Base-by-base conservation (phyloP, 1,140 invertebrate species). In the Aethina tumida region DNA sequence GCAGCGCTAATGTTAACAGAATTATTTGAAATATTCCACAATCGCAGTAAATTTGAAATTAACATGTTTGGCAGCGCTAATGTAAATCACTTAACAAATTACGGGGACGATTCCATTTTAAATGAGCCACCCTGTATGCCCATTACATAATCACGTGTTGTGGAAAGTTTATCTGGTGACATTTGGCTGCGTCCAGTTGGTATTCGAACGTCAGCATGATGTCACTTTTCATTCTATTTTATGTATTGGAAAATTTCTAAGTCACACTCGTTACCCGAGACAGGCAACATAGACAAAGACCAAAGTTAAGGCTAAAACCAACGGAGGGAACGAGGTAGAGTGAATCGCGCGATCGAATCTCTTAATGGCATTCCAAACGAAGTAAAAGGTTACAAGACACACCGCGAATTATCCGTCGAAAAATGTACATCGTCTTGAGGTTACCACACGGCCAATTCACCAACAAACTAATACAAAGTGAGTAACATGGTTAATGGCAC, bases 241-340 rank as follows among this genome's bases (percentile, higher is more conserved):
- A 27, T 33, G 32, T 45, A 20, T 39, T 39, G 47, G 35, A 43
- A 49, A 49, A 46, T 46, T 46, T 40, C 40, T 24, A 43, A 30
- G 43, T 46, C 39, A n/a, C n/a, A n/a, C n/a, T n/a, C n/a, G n/a
- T n/a, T n/a, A 49, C 31, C 8, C 9, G 25, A 38, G 32, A 29
- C 27, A 21, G 13, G 16, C 26, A 41, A 12, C 28, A 22, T 35
- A 18, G n/a, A 9, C 10, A 17, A 31, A 4, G 22, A 30, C 20
- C n/a, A 33, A 19, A 17, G 15, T 29, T 33, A 14, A 24, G n/a
- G 12, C n/a, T 13, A n/a, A 35, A 35, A 19, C 4, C 15, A 16
- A 16, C 21, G 18, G 18, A 16, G 12, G 22, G 17, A 36, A 9
- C 18, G 13, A 40, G 36, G 31, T 15, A 44, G 3, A 18, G 29